Evolutionary conservation across 2,113 vertebrate species (phyloP), one percentile per base, ranked within the genome.

Genomic region (Epinephelus lanceolatus): DNA sequence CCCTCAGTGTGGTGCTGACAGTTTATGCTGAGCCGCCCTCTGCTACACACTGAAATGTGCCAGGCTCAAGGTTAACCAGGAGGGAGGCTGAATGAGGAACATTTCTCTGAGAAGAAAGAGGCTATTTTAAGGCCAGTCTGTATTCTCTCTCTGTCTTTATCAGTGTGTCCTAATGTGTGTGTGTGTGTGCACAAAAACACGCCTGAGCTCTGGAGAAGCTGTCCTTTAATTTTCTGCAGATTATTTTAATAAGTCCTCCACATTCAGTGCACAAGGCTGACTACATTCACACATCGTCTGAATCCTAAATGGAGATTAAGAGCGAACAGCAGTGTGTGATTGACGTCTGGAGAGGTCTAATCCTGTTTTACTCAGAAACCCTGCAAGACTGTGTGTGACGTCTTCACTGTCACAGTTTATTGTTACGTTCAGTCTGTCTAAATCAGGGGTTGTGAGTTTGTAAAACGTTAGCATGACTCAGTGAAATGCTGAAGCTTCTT

Each of bases 11-110:
- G 84, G 61, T 27, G 60, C 71, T 68, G 81, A 60, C 81, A 73
- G 52, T 77, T 66, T 56, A 61, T 57, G 52, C 76, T 80, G 79
- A 71, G 65, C 75, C 25, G 6, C 72, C 59, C 76, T 85, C 79
- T 42, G 65, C 82, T 69, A 40, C 3, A 10, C 47, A 6, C 60
- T n/a, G 23, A 81, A 71, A 78, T 42, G 72, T 75, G 85, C 56
- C 76, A 62, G 47, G 69, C 78, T 89, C 85, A 91, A 86, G 88
- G 85, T 89, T 75, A 77, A 77, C n/a, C 40, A 53, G 84, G 71
- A 82, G 76, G 66, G 65, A 76, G 68, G 33, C 71, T 71, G 65
- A 76, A 71, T 37, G 62, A 78, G 65, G 55, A 76, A 30, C 42
- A 21, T 55, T 69, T 86, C 49, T 71, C 76, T n/a, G 63, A 72